Base-by-base conservation (phyloP, 2,888 invertebrate species). In the Oligia latruncula region DNA sequence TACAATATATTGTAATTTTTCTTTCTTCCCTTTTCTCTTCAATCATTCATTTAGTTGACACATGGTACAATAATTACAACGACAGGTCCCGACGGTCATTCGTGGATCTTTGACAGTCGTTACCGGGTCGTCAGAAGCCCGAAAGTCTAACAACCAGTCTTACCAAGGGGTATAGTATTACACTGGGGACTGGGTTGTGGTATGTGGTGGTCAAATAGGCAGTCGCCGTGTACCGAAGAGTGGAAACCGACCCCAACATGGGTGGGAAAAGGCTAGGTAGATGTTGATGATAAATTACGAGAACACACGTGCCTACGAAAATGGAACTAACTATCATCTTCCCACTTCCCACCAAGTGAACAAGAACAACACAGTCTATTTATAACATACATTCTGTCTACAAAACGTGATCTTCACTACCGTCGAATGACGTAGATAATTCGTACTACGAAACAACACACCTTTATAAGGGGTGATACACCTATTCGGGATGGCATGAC, bases 291-390 rank as follows among this genome's bases (percentile, higher is more conserved):
- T 20, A 20, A 55, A 20, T 49, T 9, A 17, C 17, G n/a, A 40
- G 15, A 3, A 65, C 1, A 40, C 6, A n/a, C 17, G 2, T 9
- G 35, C 13, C 1, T 23, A 55, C 3, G 23, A 55, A 55, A 20
- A 4, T 8, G 43, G 20, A n/a, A 15, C 3, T 29, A 6, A 43
- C 2, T 43, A 46, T 58, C 11, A 40, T 17, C 17, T 20, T n/a
- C 2, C n/a, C 40, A 64, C 43, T 15, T 29, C 17, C 8, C 35
- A 43, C 23, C 52, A 73, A 60, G 17, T 60, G 17, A 58, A 75
- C 23, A 46, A 72, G 29, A 75, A 46, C 43, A 29, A 68, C 40
- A 40, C 40, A 49, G 20, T 52, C 9, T 80, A 80, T 74, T 67
- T 55, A 68, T 64, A 66, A 4, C 74, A 40, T 13, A 46, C n/a